These are phyloP conservation scores for Cyclopterus lumpus DNA, from an alignment of 2,797 vertebrate genomes.

Conservation along the genomic window DNA sequence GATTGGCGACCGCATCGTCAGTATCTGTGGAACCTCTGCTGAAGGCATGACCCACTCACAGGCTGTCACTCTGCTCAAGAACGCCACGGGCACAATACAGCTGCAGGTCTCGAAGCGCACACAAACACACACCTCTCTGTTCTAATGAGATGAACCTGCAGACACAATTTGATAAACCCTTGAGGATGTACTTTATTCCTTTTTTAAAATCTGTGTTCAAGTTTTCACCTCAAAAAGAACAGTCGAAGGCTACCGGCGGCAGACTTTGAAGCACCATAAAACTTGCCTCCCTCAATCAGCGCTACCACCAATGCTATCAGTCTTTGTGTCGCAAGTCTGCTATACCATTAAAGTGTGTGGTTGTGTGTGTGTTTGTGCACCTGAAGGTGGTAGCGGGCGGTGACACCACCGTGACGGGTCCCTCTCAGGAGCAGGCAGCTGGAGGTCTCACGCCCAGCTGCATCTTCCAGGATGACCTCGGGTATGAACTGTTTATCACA, in stretches of 20 bases:
- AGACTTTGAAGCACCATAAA: slow-evolving; percentile 51
- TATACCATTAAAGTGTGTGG: slow-evolving; percentile 8
- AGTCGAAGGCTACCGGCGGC: slow-evolving; percentile 24
- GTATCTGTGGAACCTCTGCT: slow-evolving; percentile 91
- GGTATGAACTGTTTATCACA: slow-evolving; percentile 77
- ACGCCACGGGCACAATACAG: slow-evolving; percentile 89
- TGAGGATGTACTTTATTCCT: neutral
- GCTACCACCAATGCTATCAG: slow-evolving; percentile 17
- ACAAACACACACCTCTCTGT: slow-evolving; percentile 16
- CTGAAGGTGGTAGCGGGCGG: slow-evolving; percentile 88
- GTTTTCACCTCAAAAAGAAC: slow-evolving; percentile 23
- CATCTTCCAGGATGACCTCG: slow-evolving; percentile 96
- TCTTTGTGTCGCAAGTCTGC: slow-evolving; percentile 27
- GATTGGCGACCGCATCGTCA: slow-evolving; percentile 96
- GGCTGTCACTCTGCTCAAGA: slow-evolving; percentile 93
- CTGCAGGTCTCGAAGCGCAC: slow-evolving; percentile 86
- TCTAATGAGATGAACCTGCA: slow-evolving; percentile 33
- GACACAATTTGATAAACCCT: slow-evolving; percentile 33
- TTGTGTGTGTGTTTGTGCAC: slow-evolving; percentile 12
- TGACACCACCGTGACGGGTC: slow-evolving; percentile 92
- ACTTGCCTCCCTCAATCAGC: neutral
- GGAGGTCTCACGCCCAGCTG: slow-evolving; percentile 85
- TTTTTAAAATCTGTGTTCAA: slow-evolving; percentile 32
- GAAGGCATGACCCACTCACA: slow-evolving; percentile 96
- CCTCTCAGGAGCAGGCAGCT: slow-evolving; percentile 83